These are phyloP conservation scores for Danionella dracula DNA, from an alignment of 2,797 vertebrate genomes.

Conservation along the genomic window DNA sequence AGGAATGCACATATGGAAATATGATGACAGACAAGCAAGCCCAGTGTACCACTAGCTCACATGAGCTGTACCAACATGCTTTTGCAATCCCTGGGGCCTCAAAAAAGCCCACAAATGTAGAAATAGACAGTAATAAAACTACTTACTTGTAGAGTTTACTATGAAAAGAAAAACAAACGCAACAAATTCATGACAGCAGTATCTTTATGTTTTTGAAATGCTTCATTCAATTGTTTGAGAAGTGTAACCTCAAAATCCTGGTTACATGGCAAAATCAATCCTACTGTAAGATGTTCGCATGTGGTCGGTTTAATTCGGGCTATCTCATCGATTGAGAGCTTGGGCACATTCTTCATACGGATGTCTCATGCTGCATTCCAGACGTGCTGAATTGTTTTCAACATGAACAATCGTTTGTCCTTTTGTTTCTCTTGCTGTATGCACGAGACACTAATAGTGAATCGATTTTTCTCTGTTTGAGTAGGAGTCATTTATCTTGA, in stretches of 20 bases:
- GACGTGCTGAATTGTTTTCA: constrained; percentile 40
- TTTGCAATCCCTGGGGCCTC: not conserved
- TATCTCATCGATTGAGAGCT: not conserved
- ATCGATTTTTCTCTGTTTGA: constrained; percentile 31
- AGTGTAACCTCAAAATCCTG: not conserved
- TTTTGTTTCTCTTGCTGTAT: not conserved
- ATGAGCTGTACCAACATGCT: constrained; percentile 4
- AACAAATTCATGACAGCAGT: not conserved
- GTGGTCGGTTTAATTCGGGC: not conserved
- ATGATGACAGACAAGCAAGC: constrained; percentile 25
- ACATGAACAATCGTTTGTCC: constrained; percentile 46
- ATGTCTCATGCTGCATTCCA: constrained; percentile 44
- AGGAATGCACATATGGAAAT: constrained; percentile 28
- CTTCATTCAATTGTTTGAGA: constrained; percentile 1
- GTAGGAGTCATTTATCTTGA: constrained; percentile 18
- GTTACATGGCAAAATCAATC: not conserved
- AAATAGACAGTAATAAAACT: not conserved
- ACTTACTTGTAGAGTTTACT: not conserved
- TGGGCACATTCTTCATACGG: constrained; percentile 15
- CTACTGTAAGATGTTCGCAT: too few relatives aligned
- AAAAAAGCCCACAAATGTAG: not conserved
- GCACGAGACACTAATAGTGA: constrained; percentile 11
- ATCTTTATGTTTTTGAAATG: constrained; percentile 4
- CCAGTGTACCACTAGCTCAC: not conserved
- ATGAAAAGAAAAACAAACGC: not conserved